Percentiles rank a stretch among this genome's conserved stretches.
These are phyloP conservation scores for Syrrhaptes paradoxus DNA, from an alignment of 2,113 vertebrate genomes.

Conservation along the genomic window DNA sequence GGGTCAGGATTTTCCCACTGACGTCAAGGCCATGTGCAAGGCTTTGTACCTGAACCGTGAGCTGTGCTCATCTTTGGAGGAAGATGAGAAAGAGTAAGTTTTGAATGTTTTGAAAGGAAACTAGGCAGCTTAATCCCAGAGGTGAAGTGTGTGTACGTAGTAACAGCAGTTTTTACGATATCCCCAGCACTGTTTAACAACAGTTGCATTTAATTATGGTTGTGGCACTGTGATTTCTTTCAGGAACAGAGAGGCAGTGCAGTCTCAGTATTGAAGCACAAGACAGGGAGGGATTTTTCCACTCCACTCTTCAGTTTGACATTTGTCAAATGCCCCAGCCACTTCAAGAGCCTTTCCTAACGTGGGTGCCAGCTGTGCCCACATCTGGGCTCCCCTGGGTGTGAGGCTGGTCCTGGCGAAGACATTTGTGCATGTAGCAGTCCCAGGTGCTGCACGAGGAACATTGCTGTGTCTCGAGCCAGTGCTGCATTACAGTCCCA, in stretches of 20 bases:
- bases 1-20: not conserved
- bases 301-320: not conserved
- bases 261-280: not conserved
- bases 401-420: not conserved
- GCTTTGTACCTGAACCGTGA: not conserved
- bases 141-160: not conserved
- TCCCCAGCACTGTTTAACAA: not conserved
- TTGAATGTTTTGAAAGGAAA: not conserved
- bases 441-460: not conserved
- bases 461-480: not conserved
- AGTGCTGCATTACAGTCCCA: not conserved
- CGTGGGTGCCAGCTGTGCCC: not conserved
- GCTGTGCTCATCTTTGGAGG: not conserved
- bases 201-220: not conserved
- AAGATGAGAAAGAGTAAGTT: not conserved
- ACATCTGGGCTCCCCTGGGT: not conserved
- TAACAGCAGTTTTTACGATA: not conserved
- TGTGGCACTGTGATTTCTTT: not conserved
- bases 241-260: not conserved
- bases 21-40: not conserved
- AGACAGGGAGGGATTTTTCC: not conserved
- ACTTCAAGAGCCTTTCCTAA: not conserved
- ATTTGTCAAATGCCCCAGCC: not conserved
- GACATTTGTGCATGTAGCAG: not conserved
- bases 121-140: not conserved